Percentiles rank a stretch among this genome's conserved stretches.
Evolutionary conservation across 2,113 vertebrate species (phyloP).

Genomic region (Naja naja): DNA sequence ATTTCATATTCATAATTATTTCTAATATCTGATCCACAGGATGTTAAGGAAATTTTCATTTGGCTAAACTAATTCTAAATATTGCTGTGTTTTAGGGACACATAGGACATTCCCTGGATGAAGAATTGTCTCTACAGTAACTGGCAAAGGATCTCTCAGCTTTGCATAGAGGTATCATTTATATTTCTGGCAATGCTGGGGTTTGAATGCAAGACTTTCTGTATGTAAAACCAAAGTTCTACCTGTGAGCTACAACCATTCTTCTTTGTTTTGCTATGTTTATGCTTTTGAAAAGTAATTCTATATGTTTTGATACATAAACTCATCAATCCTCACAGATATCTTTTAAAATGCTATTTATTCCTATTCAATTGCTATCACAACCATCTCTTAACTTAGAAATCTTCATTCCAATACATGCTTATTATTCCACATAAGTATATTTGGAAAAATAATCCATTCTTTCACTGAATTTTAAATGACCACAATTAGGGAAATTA

Average conservation of each 20-base stretch:
- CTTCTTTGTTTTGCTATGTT: not conserved
- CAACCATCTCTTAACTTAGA: not conserved
- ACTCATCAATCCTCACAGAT: not conserved
- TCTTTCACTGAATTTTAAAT: not conserved
- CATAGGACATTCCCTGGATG: not conserved
- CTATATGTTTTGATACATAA: not conserved
- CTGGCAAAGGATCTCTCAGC: not conserved
- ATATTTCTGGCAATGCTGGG: not conserved
- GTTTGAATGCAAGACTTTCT: not conserved
- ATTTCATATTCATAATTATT: not conserved
- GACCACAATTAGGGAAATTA: not conserved
- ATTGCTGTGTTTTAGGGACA: not conserved
- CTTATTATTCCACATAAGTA: not conserved
- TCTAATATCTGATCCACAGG: not conserved
- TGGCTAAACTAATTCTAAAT: not conserved
- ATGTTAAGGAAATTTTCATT: not conserved
- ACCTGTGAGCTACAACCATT: not conserved
- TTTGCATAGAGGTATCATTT: not conserved
- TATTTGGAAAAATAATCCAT: not conserved
- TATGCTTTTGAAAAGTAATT: not conserved
- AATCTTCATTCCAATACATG: not conserved
- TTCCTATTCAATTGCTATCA: not conserved
- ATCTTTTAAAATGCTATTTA: not conserved
- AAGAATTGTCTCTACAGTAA: not conserved
- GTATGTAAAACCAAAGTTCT: not conserved